Evolutionary conservation across 2,888 invertebrate genomes (phyloP), one percentile per base, ranked within the genome.

Genomic region (Caenorhabditis uteleia): DNA sequence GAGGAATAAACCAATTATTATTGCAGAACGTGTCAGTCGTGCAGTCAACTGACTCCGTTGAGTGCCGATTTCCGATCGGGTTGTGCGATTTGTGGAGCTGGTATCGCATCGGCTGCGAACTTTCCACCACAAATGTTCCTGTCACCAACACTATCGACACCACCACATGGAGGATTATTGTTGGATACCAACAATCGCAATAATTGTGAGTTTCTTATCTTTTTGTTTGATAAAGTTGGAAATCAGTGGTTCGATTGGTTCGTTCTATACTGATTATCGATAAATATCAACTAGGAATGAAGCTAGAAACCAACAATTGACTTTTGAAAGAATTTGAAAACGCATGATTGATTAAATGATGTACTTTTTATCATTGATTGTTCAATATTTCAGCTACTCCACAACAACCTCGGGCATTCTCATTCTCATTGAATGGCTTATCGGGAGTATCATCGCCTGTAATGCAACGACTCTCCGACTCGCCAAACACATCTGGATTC

Each of bases 101-200:
- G 39, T 0, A 21, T 51, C n/a, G 51, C 57, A 4, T 27, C 40
- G 14, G 38, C 43, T 3, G 46, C 62, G 27, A 51, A 57, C 39
- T 53, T 54, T 16, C 48, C 57, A 25, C 59, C 58, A 3, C 54
- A 58, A 16, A 55, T 65, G 54, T 65, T 59, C 50, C 27, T 65
- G 27, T 59, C 65, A 20, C 59, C 65, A 25, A 55, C 65, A 6
- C 23, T 47, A 26, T 18, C 44, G 5, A 36, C 56, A 10, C 45
- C 61, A 21, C 44, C 46, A 23, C 60, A 55, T 31, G 49, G 39
- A 31, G 46, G 40, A 8, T 20, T 50, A 21, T 16, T 49, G 21
- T 23, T 49, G n/a, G 56, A 56, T 18, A 18, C 27, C 3, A 18
- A 21, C 14, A 38, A 43, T 25, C 27, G 48, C 18, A 23, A 46